A percentile compares a stretch with the other conserved stretches of the same genome.
Conservation (phyloP, 2,797 vertebrate species). For the Galaxias olidus region DNA sequence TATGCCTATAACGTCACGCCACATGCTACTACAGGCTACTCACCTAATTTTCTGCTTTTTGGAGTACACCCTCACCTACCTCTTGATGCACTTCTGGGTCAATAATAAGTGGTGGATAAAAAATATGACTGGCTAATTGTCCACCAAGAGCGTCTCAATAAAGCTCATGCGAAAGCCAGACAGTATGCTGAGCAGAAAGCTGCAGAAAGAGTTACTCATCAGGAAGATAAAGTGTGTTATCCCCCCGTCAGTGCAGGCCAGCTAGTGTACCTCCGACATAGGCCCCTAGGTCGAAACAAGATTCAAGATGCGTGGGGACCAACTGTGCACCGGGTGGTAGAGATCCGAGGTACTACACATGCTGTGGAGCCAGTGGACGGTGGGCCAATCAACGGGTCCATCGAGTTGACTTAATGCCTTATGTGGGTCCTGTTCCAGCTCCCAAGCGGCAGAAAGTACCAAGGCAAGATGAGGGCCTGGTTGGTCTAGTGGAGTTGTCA, state of each 20-base stretch:
- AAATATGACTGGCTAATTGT: constrained; percentile 7
- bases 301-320: neutral
- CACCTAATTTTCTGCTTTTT: neutral
- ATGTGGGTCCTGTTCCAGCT: neutral
- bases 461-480: neutral
- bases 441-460: no score
- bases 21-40: constrained; percentile 1
- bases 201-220: neutral
- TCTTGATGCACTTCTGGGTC: constrained; percentile 19
- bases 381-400: neutral
- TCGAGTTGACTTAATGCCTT: neutral
- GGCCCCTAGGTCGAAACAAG: neutral
- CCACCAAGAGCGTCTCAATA: neutral
- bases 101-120: neutral
- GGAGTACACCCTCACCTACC: constrained; percentile 9
- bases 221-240: no score
- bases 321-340: constrained; percentile 1
- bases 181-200: neutral
- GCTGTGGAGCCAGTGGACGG: no score
- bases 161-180: constrained; percentile 3
- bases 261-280: neutral
- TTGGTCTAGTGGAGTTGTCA: neutral
- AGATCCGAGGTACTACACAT: constrained; percentile 5
- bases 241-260: neutral
- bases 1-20: constrained; percentile 16